Conservation (phyloP, 2,888 invertebrate species). For the Chalcis sispes region DNA sequence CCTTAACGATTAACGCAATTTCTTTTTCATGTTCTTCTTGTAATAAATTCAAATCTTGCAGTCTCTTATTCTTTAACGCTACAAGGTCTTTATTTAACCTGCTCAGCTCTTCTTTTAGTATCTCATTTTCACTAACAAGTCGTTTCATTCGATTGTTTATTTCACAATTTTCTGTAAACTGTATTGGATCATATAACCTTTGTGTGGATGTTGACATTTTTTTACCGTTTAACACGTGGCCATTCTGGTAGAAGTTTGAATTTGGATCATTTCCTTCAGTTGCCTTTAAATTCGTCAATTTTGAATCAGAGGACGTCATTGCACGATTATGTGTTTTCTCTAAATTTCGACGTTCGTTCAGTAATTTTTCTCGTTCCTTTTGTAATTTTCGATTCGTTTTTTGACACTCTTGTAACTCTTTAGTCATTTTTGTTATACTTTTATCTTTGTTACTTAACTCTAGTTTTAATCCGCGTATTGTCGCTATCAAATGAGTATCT, state of each 20-base stretch:
- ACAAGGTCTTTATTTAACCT: constrained; percentile 87
- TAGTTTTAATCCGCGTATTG: constrained; percentile 86
- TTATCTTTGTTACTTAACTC: constrained; percentile 87
- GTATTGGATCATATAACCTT: constrained; percentile 72
- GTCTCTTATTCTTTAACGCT: constrained; percentile 85
- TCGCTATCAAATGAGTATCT: constrained; percentile 86
- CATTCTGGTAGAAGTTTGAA: constrained; percentile 72
- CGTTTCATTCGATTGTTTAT: constrained; percentile 77
- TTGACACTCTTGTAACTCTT: constrained; percentile 86
- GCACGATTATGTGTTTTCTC: constrained; percentile 61
- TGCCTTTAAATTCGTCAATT: constrained; percentile 71
- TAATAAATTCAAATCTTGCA: constrained; percentile 86
- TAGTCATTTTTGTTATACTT: constrained; percentile 83
- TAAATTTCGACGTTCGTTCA: constrained; percentile 72
- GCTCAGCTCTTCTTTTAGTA: constrained; percentile 82
- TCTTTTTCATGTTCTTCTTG: constrained; percentile 76
- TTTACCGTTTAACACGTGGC: constrained; percentile 65
- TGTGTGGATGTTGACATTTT: constrained; percentile 67
- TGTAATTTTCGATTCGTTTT: constrained; percentile 87
- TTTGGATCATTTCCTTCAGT: constrained; percentile 72
- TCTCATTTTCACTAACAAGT: constrained; percentile 78
- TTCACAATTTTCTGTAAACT: constrained; percentile 73
- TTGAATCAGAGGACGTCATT: constrained; percentile 65
- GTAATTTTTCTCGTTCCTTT: constrained; percentile 82
- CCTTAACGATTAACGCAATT: constrained; percentile 73